Evolutionary conservation across 2,888 invertebrate species (phyloP), one percentile per base, ranked within the genome.

Genomic region (Lomographa bimaculata): DNA sequence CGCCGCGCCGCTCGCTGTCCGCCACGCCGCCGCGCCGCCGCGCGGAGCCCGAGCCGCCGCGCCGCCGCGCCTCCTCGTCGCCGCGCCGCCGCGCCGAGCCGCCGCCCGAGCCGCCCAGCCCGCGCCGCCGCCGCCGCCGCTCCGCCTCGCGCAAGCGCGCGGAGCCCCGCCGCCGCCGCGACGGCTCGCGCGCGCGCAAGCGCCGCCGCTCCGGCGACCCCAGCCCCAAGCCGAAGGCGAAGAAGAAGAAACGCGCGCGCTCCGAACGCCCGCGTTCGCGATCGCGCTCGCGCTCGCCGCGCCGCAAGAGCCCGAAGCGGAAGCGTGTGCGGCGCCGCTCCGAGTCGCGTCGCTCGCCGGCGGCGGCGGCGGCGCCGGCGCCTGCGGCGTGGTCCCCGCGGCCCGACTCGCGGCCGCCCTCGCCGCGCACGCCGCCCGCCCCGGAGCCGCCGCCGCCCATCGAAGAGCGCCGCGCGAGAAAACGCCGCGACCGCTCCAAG

Each of bases 401-500:
- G 64, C 69, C 14, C 55, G 91, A 91, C 3, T 90, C 91, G 16
- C 90, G 91, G 73, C 91, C 92, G 2, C 83, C 91, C 35, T 93
- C 94, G 16, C 89, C 91, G 27, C 89, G 91, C 18, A 93, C 94
- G 7, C 39, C 60, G 55, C 51, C 52, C 71, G 73, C 62, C 65
- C 51, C 60, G 77, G 67, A 62, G 72, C 71, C 64, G 77, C 79
- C 48, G 61, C 93, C 93, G 0, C 72, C 82, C 1, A 60, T 83
- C 11, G 81, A 81, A 41, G 64, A 51, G 48, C 71, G 74, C 61
- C 92, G 41, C 25, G 45, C 47, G 38, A 48, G 41, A 12, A 41
- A 35, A 32, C 42, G 56, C 32, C 69, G 57, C 28, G 62, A 57
- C 25, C 67, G 60, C 34, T 54, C 57, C 9, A 60, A 63, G 10